Percentiles rank a stretch among this genome's conserved stretches.
These are phyloP conservation scores for Arvicanthis niloticus DNA, from an alignment of 2,113 vertebrate species.

Conservation along the genomic window DNA sequence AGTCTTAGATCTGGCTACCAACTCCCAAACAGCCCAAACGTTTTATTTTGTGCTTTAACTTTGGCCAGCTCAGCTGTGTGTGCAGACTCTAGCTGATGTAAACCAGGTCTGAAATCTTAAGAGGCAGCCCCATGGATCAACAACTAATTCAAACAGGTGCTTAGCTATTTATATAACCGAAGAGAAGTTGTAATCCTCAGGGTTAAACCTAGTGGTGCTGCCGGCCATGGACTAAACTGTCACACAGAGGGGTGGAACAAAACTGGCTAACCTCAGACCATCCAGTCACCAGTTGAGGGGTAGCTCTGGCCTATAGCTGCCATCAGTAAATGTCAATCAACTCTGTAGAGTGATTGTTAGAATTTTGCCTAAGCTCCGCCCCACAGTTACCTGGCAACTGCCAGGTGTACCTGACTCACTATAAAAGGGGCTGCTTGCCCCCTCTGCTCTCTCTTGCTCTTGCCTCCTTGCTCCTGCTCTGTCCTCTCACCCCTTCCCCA, in stretches of 20 bases:
- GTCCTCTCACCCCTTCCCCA: too few species aligned
- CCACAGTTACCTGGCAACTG: too few species aligned
- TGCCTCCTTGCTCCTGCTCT: too few species aligned
- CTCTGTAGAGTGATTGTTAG: neutral
- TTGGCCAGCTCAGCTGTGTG: neutral
- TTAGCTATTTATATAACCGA: constrained; percentile 62
- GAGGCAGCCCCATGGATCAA: neutral
- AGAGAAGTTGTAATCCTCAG: constrained; percentile 49
- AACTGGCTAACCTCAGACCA: neutral
- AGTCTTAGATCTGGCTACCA: neutral
- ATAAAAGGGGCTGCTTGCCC: too few species aligned
- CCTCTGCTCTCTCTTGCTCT: too few species aligned
- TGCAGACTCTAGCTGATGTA: neutral
- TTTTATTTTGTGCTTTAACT: neutral
- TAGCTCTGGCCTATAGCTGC: neutral
- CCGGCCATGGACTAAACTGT: neutral
- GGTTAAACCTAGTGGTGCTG: neutral
- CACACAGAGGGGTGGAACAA: fast-evolving
- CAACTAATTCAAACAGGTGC: neutral
- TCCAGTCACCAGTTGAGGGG: fast-evolving
- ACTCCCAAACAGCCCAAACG: neutral
- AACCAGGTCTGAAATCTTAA: neutral
- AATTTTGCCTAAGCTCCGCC: too few species aligned
- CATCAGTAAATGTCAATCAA: fast-evolving
- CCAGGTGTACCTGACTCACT: too few species aligned